Evolutionary conservation across 2,888 invertebrate species (phyloP).

Genomic region (Philhelius pedissequus): DNA sequence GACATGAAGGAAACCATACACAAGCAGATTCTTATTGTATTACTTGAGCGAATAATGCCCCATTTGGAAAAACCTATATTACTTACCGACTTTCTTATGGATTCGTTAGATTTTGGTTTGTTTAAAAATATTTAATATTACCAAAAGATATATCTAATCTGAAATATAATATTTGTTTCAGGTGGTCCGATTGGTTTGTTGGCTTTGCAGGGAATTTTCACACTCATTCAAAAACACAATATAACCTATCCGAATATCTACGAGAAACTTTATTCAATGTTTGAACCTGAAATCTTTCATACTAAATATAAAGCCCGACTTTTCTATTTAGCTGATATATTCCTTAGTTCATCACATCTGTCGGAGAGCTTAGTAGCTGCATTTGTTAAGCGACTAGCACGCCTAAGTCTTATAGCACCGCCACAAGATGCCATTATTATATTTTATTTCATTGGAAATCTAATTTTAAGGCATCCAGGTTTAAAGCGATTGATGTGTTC

Average conservation of each 20-base stretch:
- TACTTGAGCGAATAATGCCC: slow-evolving; percentile 90
- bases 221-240: slow-evolving; percentile 93
- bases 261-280: slow-evolving; percentile 95
- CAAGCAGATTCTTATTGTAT: slow-evolving; percentile 87
- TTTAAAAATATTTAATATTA: not conserved
- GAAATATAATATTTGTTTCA: slow-evolving; percentile 71
- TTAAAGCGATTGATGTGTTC: slow-evolving; percentile 84
- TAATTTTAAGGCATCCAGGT: slow-evolving; percentile 91
- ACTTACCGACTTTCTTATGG: slow-evolving; percentile 94
- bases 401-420: slow-evolving; percentile 90
- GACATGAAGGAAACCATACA: slow-evolving; percentile 85
- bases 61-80: slow-evolving; percentile 89
- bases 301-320: slow-evolving; percentile 93
- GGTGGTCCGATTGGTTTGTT: slow-evolving; percentile 93
- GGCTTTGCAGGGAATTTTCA: slow-evolving; percentile 94
- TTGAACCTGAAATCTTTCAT: slow-evolving; percentile 93
- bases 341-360: slow-evolving; percentile 95
- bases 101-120: slow-evolving; percentile 89
- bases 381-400: slow-evolving; percentile 92
- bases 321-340: slow-evolving; percentile 92
- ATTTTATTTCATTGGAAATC: slow-evolving; percentile 90
- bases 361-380: slow-evolving; percentile 95
- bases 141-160: not conserved
- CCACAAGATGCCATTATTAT: slow-evolving; percentile 88
- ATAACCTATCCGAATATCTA: slow-evolving; percentile 97